Base-by-base conservation (phyloP, 1,140 invertebrate species). In the Saxidomus purpurata region DNA sequence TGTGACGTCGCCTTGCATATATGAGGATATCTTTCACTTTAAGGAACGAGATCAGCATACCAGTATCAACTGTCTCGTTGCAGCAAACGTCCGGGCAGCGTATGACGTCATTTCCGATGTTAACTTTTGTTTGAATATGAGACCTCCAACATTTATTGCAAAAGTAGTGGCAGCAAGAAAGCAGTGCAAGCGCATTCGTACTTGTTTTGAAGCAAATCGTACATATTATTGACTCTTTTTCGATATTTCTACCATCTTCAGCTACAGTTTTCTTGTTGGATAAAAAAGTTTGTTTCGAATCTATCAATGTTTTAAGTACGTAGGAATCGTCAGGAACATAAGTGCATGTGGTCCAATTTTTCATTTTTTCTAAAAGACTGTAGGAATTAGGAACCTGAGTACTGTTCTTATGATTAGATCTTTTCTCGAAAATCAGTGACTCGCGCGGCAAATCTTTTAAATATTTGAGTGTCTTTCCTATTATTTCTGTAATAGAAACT, bases 91-190 rank as follows among this genome's bases (percentile, higher is more conserved):
- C 90, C 0, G 93, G 93, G 25, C 93, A 94, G 1, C 31, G 25
- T n/a, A 90, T 43, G 4, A 28, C 36, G 15, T 34, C 9, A 19
- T 38, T 80, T 0, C 89, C 87, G 4, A 61, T 40, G 19, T 49
- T 34, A 13, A 84, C 74, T 59, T 67, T 38, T 0, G 52, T 43
- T 4, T 55, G 36, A 19, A 91, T 63, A 69, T 93, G 90, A 8
- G 82, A 52, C 40, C 59, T 74, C 93, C 92, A 94, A 63, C 93
- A 94, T 0, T 36, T 63, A 71, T 92, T 77, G 84, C 93, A 94
- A 79, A 93, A 93, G 82, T 85, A 89, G 76, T 94, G 93, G 17
- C 86, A 80, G 74, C 93, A 94, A 40, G 79, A 25, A 11, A 43
- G 47, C 43, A 94, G 79, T 90, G 36, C 91, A 87, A 36, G 74